Percentiles rank a stretch among this genome's conserved stretches.
Evolutionary conservation across 2,113 vertebrate genomes (phyloP).

Genomic region (Plotosus lineatus): DNA sequence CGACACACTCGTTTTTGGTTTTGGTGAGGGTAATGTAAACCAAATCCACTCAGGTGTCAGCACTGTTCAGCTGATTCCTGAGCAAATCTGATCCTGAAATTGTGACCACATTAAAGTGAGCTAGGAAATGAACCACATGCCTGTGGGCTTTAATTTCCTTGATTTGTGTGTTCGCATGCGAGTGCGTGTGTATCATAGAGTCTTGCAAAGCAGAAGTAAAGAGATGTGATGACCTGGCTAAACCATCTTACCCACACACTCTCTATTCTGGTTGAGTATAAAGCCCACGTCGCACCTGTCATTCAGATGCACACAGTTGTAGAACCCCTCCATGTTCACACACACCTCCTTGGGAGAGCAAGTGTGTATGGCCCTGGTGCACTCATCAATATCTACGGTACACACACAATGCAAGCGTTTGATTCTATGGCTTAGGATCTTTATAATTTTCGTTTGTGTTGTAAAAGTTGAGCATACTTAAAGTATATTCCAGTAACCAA

Average conservation of each 20-base stretch:
- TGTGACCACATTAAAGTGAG: conserved; percentile 28
- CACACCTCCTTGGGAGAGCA: conserved; percentile 52
- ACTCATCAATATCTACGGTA: conserved; percentile 53
- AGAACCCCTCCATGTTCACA: conserved; percentile 52
- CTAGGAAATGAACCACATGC: background rate
- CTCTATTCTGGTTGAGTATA: conserved; percentile 52
- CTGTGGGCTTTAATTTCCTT: conserved; percentile 15
- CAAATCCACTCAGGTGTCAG: conserved; percentile 29
- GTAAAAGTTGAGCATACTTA: conserved; percentile 6
- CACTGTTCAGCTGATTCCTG: conserved; percentile 31
- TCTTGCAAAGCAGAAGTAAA: conserved; percentile 31
- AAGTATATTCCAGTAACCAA: background rate
- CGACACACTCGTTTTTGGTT: conserved; percentile 16
- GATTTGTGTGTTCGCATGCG: background rate
- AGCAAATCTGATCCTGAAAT: conserved; percentile 21
- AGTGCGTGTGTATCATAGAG: conserved; percentile 20
- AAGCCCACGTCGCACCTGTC: conserved; percentile 53
- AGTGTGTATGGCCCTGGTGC: conserved; percentile 48
- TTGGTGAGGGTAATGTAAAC: conserved; percentile 46
- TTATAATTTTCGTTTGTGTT: background rate
- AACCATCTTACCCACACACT: conserved; percentile 56
- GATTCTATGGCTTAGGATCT: background rate
- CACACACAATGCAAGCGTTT: conserved; percentile 28
- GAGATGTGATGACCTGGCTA: background rate
- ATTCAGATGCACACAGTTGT: conserved; percentile 48